phyloP scores from a whole-genome alignment of 2,888 invertebrate species.

The Ectemnius cavifrons region DNA sequence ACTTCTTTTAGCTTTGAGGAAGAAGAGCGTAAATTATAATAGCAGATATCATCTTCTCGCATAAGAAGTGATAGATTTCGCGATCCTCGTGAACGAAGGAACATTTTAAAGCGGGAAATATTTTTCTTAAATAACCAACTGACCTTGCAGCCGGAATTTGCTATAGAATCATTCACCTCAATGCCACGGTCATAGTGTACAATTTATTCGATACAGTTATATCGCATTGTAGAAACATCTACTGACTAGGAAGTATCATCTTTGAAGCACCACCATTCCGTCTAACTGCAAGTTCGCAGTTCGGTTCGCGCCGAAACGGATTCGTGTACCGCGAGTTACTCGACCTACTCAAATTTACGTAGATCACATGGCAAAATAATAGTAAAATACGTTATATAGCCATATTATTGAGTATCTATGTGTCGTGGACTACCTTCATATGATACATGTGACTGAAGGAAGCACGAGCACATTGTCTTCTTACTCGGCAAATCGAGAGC shows the following conservation, averaged over 20 bases:
- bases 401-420: not conserved
- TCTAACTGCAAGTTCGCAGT: slow-evolving; percentile 15
- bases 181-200: slow-evolving; percentile 2
- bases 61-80: no score
- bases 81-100: no score
- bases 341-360: not conserved
- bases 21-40: no score
- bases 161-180: slow-evolving; percentile 4
- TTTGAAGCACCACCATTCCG: slow-evolving; percentile 48
- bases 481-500: not conserved
- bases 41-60: no score
- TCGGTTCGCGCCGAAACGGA: slow-evolving; percentile 36
- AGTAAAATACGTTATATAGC: slow-evolving; percentile 2
- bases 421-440: not conserved
- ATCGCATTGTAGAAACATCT: slow-evolving; percentile 31
- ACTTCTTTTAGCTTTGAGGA: no score
- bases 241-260: slow-evolving; percentile 43
- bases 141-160: not conserved
- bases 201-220: slow-evolving; percentile 24
- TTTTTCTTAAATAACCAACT: no score
- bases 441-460: not conserved
- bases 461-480: not conserved
- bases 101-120: no score
- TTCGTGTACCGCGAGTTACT: slow-evolving; percentile 19
- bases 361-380: slow-evolving; percentile 3